A percentile compares a stretch with the other conserved stretches of the same genome.
phyloP scores from a whole-genome alignment of 1,140 invertebrate genomes.

The Tetramorium alpestre region DNA sequence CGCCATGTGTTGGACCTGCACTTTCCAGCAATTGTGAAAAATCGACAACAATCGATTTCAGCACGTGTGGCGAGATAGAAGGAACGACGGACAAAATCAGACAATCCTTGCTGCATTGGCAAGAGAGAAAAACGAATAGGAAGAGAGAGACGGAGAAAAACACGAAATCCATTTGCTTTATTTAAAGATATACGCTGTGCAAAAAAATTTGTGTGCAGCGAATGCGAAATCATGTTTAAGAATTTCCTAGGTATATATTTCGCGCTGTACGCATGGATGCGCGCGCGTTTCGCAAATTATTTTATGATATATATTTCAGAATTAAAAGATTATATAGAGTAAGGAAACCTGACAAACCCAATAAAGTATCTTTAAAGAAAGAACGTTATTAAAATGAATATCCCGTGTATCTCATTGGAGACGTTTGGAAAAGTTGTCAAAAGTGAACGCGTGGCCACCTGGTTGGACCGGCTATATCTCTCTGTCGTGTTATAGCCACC shows the following conservation, averaged over 20 bases:
- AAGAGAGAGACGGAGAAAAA: background rate
- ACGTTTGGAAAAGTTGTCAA: conserved; percentile 43
- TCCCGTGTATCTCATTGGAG: background rate
- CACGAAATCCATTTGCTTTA: background rate
- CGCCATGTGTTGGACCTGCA: background rate
- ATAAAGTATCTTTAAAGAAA: background rate
- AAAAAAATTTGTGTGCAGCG: background rate
- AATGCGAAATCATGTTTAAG: background rate
- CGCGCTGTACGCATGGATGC: background rate
- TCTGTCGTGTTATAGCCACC: conserved; percentile 31
- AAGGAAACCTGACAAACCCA: background rate
- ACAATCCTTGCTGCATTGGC: background rate
- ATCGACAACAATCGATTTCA: background rate
- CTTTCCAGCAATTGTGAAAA: background rate
- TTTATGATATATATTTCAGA: background rate
- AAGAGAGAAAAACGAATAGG: background rate
- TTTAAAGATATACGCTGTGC: no score
- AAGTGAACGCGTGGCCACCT: conserved; percentile 47
- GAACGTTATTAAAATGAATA: background rate
- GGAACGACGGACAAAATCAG: background rate
- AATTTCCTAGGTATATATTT: background rate
- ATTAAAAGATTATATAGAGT: background rate
- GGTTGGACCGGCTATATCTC: conserved; percentile 38
- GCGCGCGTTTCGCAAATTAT: background rate
- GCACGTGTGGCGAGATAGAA: background rate